Base-by-base conservation (phyloP, 2,113 vertebrate species). In the Glareola pratincola region DNA sequence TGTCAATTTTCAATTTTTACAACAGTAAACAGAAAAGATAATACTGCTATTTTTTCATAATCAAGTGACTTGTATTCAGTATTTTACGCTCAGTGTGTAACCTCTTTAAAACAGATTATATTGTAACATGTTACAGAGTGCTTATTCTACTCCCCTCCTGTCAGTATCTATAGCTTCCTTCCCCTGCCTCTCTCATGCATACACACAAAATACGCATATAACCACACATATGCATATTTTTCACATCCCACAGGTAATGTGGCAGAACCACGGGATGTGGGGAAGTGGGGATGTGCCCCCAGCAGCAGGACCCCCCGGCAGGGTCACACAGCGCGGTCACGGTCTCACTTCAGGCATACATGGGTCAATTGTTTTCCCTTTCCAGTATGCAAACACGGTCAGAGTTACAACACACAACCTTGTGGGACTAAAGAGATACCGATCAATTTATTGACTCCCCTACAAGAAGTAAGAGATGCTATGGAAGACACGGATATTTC, bases 301-400 rank as follows among this genome's bases (percentile, higher is more conserved):
- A 71, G 9, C 11, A 56, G 41, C 14, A 51, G 51, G 45, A 41
- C 12, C 12, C 17, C 30, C 39, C 32, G 19, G 45, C 36, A 51
- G 18, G 10, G 53, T 43, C 9, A 1, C 64, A 36, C 53, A 17
- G 50, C 4, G 1, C 0, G 0, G 34, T 20, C 4, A 0, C 1
- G 5, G n/a, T n/a, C 68, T 56, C 73, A n/a, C 57, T 50, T 10
- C 3, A 22, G 37, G 29, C 3, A 1, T 14, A 23, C 30, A 17
- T 0, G 0, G 62, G n/a, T 19, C 0, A 0, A 29, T 3, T 14
- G 37, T 13, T 71, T 50, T 56, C 68, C 34, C 29, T 39, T 41
- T 36, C 60, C 29, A 57, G 48, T 3, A 67, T 6, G 50, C 2
- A 6, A 88, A 66, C 8, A 27, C 34, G 36, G 34, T 20, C 76